These are phyloP conservation scores for Drosophila prostipennis DNA, from an alignment of 2,888 invertebrate species.

Conservation along the genomic window DNA sequence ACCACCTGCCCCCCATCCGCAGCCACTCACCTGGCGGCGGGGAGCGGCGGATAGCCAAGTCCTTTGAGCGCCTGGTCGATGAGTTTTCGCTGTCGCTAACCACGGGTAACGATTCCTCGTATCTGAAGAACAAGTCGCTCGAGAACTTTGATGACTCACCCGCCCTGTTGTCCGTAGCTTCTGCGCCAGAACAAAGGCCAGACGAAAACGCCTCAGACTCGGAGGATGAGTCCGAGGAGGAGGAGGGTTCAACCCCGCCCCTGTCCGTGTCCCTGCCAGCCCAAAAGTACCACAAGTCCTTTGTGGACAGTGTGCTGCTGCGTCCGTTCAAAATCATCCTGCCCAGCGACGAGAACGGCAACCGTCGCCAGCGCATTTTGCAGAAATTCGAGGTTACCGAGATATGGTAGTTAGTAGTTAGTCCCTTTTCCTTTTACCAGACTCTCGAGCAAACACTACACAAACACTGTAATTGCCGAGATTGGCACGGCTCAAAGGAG, in stretches of 20 bases:
- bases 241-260: slow-evolving; percentile 87
- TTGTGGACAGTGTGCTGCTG: slow-evolving; percentile 80
- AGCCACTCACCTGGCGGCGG: slow-evolving; percentile 36
- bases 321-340: slow-evolving; percentile 83
- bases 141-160: slow-evolving; percentile 84
- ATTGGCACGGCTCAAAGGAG: slow-evolving; percentile 23
- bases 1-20: slow-evolving; percentile 23
- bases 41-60: slow-evolving; percentile 88
- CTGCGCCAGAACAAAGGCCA: slow-evolving; percentile 28
- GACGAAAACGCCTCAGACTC: slow-evolving; percentile 45
- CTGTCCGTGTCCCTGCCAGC: slow-evolving; percentile 43
- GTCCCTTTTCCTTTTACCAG: slow-evolving; percentile 39
- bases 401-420: slow-evolving; percentile 79
- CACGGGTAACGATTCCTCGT: slow-evolving; percentile 82
- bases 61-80: slow-evolving; percentile 83
- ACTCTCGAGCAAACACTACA: slow-evolving; percentile 47
- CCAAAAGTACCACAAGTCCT: slow-evolving; percentile 81
- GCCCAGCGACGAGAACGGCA: slow-evolving; percentile 79
- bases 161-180: slow-evolving; percentile 38
- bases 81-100: slow-evolving; percentile 82
- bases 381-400: slow-evolving; percentile 83
- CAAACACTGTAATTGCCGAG: slow-evolving; percentile 52
- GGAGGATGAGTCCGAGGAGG: slow-evolving; percentile 62
- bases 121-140: slow-evolving; percentile 83
- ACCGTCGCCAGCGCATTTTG: slow-evolving; percentile 80